Evolutionary conservation across 2,113 vertebrate species (phyloP).

Genomic region (Bos javanicus): DNA sequence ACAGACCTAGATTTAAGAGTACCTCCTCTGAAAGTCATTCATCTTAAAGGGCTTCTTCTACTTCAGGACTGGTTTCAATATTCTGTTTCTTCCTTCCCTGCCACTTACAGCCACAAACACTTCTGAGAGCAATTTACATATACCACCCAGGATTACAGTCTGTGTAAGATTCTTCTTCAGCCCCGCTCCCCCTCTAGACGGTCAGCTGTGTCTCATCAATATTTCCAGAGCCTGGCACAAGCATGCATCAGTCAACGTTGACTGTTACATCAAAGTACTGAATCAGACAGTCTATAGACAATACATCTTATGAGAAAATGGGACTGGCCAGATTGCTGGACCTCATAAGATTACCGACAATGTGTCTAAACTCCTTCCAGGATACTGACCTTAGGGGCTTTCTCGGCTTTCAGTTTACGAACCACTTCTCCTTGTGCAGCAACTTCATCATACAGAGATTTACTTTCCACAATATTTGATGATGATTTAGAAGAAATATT

Average conservation of each 20-base stretch:
- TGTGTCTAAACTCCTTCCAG: rapidly evolving
- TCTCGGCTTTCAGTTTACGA: conserved; percentile 85
- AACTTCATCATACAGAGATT: conserved; percentile 79
- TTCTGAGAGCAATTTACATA: neutral
- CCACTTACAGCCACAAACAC: neutral
- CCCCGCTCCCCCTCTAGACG: rapidly evolving
- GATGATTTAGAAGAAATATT: neutral
- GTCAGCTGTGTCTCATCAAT: neutral
- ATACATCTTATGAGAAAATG: rapidly evolving
- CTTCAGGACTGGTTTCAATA: neutral
- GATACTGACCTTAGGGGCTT: conserved; percentile 82
- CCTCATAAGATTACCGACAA: neutral
- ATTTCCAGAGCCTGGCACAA: neutral
- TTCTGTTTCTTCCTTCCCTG: neutral
- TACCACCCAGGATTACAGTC: neutral
- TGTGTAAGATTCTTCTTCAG: rapidly evolving
- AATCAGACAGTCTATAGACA: neutral
- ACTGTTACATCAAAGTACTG: neutral
- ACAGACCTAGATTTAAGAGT: neutral
- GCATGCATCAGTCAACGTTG: neutral
- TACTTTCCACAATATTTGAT: neutral
- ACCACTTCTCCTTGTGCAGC: conserved; percentile 87
- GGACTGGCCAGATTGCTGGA: neutral
- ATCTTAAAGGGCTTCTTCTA: neutral
- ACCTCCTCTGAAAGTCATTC: neutral